Percentiles rank a stretch among this genome's conserved stretches.
These are phyloP conservation scores for Rugalucina vietnamica DNA, from an alignment of 2,888 invertebrate genomes.

Conservation along the genomic window DNA sequence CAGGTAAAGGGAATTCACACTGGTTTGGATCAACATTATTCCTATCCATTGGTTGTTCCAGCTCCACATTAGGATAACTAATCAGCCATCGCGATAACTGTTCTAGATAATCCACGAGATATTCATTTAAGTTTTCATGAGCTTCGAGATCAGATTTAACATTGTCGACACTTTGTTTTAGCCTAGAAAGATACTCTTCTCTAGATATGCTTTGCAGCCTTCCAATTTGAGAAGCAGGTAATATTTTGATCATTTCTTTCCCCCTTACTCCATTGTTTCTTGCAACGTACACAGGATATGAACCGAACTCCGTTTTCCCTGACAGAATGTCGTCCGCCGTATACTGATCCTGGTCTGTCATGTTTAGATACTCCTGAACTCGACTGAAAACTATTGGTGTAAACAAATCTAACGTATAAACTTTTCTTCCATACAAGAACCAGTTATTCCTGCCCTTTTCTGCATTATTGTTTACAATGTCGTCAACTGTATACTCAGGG, in stretches of 20 bases:
- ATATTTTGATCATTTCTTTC: slow-evolving; percentile 26
- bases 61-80: slow-evolving; percentile 46
- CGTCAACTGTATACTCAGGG: slow-evolving; percentile 47
- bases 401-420: slow-evolving; percentile 42
- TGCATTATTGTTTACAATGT: slow-evolving; percentile 58
- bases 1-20: slow-evolving; percentile 61
- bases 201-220: slow-evolving; percentile 20
- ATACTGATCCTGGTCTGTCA: neutral
- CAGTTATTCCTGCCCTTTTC: slow-evolving; percentile 39
- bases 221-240: slow-evolving; percentile 40
- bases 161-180: slow-evolving; percentile 40
- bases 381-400: neutral
- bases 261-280: slow-evolving; percentile 29
- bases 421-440: slow-evolving; percentile 61
- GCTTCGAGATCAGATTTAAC: slow-evolving; percentile 19
- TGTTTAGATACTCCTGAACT: neutral
- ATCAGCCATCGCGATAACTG: slow-evolving; percentile 64
- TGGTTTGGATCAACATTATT: slow-evolving; percentile 60
- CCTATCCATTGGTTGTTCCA: slow-evolving; percentile 9
- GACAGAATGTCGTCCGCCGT: neutral
- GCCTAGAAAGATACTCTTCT: slow-evolving; percentile 24
- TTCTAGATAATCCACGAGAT: slow-evolving; percentile 56
- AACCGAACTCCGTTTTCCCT: neutral
- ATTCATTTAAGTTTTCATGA: slow-evolving; percentile 7
- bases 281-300: slow-evolving; percentile 21